These are phyloP conservation scores for Oryzias celebensis DNA, from an alignment of 2,113 vertebrate species.

Conservation along the genomic window DNA sequence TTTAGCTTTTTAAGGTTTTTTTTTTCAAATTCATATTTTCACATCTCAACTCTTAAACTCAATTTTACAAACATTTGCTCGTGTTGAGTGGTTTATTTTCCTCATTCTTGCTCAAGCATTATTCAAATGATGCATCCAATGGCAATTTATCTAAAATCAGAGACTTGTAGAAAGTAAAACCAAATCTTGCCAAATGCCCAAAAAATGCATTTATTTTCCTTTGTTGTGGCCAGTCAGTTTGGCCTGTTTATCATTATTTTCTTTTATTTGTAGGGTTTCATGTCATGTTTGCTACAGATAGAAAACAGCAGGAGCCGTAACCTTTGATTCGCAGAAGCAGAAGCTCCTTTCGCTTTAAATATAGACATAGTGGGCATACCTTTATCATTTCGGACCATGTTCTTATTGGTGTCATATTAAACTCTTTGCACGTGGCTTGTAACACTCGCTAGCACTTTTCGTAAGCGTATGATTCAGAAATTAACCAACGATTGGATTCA, in stretches of 20 bases:
- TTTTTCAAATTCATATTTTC: constrained; percentile 4
- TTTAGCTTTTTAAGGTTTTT: constrained; percentile 5
- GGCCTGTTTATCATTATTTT: constrained; percentile 66
- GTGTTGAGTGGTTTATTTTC: constrained; percentile 10
- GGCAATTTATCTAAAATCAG: constrained; percentile 27
- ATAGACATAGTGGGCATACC: constrained; percentile 67
- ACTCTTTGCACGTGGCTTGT: constrained; percentile 15
- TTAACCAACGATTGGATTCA: too few relatives aligned
- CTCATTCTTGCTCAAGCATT: constrained; percentile 30
- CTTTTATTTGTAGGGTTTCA: constrained; percentile 51
- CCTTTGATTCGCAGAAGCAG: constrained; percentile 51
- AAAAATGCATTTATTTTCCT: constrained; percentile 48
- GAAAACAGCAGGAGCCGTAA: constrained; percentile 41
- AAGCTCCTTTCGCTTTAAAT: constrained; percentile 68
- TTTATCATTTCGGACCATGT: constrained; percentile 64
- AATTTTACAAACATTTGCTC: too few relatives aligned
- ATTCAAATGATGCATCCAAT: constrained; percentile 33
- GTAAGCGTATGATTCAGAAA: too few relatives aligned
- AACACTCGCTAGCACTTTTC: constrained; percentile 11
- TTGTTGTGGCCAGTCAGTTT: constrained; percentile 59
- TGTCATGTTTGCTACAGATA: constrained; percentile 39
- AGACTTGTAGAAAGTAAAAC: constrained; percentile 21
- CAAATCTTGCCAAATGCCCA: constrained; percentile 55
- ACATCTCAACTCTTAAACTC: too few relatives aligned
- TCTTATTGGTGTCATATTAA: constrained; percentile 71